These are phyloP conservation scores for Poeciliopsis paucimaculata DNA, from an alignment of 2,797 vertebrate genomes.

Conservation along the genomic window DNA sequence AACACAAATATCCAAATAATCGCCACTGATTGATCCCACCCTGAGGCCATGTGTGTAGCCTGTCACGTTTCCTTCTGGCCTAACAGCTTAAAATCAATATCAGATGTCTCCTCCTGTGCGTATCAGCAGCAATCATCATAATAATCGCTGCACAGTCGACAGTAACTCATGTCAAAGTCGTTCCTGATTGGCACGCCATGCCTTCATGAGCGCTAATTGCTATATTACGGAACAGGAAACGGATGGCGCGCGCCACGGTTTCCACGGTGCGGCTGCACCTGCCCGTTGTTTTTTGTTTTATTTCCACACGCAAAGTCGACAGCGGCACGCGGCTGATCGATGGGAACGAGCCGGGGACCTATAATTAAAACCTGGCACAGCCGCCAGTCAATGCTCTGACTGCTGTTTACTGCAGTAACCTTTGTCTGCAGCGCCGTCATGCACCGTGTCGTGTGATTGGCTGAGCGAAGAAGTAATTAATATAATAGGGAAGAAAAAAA, in stretches of 20 bases:
- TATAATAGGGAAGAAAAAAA: conserved; percentile 9
- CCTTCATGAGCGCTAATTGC: conserved; percentile 63
- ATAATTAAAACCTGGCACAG: conserved; percentile 63
- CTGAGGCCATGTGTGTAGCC: conserved; percentile 31
- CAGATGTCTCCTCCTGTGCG: conserved; percentile 31
- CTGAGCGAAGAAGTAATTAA: conserved; percentile 44
- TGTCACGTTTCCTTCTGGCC: conserved; percentile 50
- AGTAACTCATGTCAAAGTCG: conserved; percentile 56
- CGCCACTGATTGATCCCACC: conserved; percentile 17
- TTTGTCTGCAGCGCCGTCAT: conserved; percentile 35
- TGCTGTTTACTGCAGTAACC: conserved; percentile 42
- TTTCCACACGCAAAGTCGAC: conserved; percentile 51
- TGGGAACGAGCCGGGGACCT: conserved; percentile 32
- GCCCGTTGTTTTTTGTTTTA: conserved; percentile 39
- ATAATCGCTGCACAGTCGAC: conserved; percentile 63
- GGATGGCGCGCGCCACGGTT: conserved; percentile 17
- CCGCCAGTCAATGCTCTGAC: conserved; percentile 34
- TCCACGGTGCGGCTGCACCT: conserved; percentile 28
- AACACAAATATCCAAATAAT: conserved; percentile 11
- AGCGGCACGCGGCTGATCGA: conserved; percentile 41
- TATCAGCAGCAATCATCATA: conserved; percentile 75
- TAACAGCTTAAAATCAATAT: conserved; percentile 61
- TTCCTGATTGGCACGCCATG: conserved; percentile 56
- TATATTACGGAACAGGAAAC: conserved; percentile 56
- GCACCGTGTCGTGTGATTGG: conserved; percentile 8